Base-by-base conservation (phyloP, 2,888 invertebrate genomes). In the Neoscelio sp. region DNA sequence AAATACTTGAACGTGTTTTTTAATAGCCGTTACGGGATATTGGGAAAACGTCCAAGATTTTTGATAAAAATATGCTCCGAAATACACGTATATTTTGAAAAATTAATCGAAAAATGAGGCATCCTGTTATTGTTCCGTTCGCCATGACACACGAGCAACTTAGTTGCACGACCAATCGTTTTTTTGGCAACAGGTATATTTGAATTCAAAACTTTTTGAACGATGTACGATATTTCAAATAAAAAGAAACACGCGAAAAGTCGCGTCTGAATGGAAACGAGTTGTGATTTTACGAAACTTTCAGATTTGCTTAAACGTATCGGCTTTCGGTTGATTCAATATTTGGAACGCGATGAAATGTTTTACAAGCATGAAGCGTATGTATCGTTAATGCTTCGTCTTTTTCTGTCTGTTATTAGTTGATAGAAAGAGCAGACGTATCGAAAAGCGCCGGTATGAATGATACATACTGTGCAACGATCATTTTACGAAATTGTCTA, bases 11-110 rank as follows among this genome's bases (percentile, higher is more conserved):
- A 30, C 44, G 30, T 44, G 33, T 60, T 50, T 60, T n/a, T 70
- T 70, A 70, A 60, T 60, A 60, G 38, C 60, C 44, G 60, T 60
- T 70, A 60, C 70, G 60, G 44, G 50, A 44, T 70, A 60, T 70
- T 35, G 60, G 52, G 7, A 52, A 70, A 52, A 60, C 28, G 60
- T 52, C 70, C 58, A 42, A 60, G 42, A 60, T 60, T 70, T 70
- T 50, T 44, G 48, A 23, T 56, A 48, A 48, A 42, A 68, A 28
- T 48, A 48, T 13, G 50, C 50, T 60, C 42, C 48, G 20, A 46
- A 60, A 42, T 35, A 17, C 2, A 33, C 10, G 35, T 46, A 15
- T 28, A 23, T 40, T 56, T 68, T 38, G 26, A 35, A 23, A 67
- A 56, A 30, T 35, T 44, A 15, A 54, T 67, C 35, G 35, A 35